phyloP scores from a whole-genome alignment of 2,113 vertebrate genomes.

The Dicaeum eximium region DNA sequence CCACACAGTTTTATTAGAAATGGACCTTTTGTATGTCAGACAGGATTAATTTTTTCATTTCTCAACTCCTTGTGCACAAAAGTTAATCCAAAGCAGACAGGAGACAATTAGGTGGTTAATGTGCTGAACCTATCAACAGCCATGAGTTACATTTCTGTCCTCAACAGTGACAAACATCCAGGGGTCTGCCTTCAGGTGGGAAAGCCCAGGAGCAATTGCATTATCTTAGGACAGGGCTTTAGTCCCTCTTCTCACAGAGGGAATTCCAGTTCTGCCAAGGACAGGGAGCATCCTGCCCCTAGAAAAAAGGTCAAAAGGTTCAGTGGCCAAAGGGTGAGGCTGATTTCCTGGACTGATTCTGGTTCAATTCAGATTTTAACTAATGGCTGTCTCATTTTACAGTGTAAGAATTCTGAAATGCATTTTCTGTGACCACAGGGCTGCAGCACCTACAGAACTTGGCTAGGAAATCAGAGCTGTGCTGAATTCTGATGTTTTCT shows the following conservation, averaged over 20 bases:
- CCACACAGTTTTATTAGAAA: slow-evolving; percentile 18
- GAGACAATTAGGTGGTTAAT: slow-evolving; percentile 27
- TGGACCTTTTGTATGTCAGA: neutral
- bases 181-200: neutral
- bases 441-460: neutral
- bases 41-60: slow-evolving; percentile 21
- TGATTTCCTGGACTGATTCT: neutral
- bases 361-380: neutral
- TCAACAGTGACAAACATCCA: neutral
- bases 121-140: slow-evolving; percentile 28
- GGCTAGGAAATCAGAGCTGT: neutral
- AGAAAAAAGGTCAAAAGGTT: neutral
- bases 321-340: neutral
- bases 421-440: neutral
- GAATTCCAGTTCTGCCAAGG: neutral
- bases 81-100: slow-evolving; percentile 58
- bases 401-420: neutral
- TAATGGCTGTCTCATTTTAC: neutral
- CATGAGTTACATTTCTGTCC: slow-evolving; percentile 15
- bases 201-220: neutral
- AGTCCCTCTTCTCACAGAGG: neutral
- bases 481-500: neutral
- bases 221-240: neutral
- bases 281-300: neutral
- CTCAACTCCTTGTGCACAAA: slow-evolving; percentile 5